Base-by-base conservation (phyloP, 2,888 invertebrate genomes). In the Xylota sylvarum region DNA sequence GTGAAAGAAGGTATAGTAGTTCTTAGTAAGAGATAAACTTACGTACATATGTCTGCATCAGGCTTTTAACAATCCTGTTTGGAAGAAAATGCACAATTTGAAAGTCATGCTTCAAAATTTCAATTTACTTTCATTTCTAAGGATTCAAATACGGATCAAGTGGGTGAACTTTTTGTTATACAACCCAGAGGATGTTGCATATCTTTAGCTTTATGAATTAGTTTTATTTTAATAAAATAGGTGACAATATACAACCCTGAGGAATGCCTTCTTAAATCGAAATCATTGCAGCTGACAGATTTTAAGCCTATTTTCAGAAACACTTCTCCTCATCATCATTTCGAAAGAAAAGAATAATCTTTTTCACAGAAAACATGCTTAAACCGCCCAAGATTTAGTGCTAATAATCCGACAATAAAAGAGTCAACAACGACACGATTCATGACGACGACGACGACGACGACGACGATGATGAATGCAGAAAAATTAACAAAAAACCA, bases 341-440 rank as follows among this genome's bases (percentile, higher is more conserved):
- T 60, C 14, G 40, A 32, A 14, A 48, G 3, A 23, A n/a, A 64
- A 17, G 30, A 46, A 64, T 46, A 32, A 30, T 14, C 27, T 23
- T n/a, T 7, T 14, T 4, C 30, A 14, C 19, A 5, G 0, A 17
- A 17, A 58, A 9, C 14, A 19, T 17, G 9, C 64, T 48, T 32
- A 65, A 65, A 14, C 65, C 48, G 14, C 35, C 12, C 35, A 65
- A 56, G 32, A 58, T 48, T 30, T 73, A 35, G 67, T 37, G 52
- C 80, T 62, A 55, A 74, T 81, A 67, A 62, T 46, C 43, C 40
- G 62, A 72, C 72, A 65, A 58, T 77, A 77, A 56, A 55, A 50
- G 46, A 65, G 58, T 72, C 82, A 70, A 77, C 32, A 50, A n/a
- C 40, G 23, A 27, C 27, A 35, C 14, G 30, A 30, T 43, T 56